Percentiles rank a stretch among this genome's conserved stretches.
phyloP scores from a whole-genome alignment of 2,797 vertebrate genomes.

The Myotis planiceps region DNA sequence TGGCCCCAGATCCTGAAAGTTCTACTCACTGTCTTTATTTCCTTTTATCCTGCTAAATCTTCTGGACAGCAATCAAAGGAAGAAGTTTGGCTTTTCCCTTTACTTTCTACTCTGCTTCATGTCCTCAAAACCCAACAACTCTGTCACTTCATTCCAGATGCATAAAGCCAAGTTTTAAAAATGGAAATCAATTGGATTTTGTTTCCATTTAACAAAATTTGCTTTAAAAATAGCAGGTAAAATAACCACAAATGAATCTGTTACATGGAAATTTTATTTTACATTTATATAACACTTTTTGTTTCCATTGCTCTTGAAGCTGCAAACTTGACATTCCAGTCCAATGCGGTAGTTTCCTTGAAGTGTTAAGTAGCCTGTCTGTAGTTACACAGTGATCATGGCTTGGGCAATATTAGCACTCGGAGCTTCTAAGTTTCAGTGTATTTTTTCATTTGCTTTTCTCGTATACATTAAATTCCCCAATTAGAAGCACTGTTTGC shows the following conservation, averaged over 20 bases:
- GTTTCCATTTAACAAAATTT: not conserved
- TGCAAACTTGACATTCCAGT: slow-evolving; percentile 9
- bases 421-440: not conserved
- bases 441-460: not conserved
- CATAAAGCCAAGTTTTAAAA: not conserved
- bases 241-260: not conserved
- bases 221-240: not conserved
- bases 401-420: not conserved
- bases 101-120: not conserved
- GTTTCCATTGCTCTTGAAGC: slow-evolving; percentile 3
- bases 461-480: slow-evolving; percentile 5
- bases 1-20: not conserved
- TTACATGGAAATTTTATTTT: slow-evolving; percentile 13
- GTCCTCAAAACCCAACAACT: not conserved
- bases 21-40: not conserved
- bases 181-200: not conserved
- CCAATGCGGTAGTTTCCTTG: not conserved
- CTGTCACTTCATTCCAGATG: not conserved
- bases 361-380: not conserved
- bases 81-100: not conserved
- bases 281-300: not conserved
- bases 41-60: not conserved
- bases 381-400: not conserved
- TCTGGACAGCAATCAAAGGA: not conserved
- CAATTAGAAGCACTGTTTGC: not conserved